Conservation (phyloP, 2,888 invertebrate species). For the Ptychoptera albimana region DNA sequence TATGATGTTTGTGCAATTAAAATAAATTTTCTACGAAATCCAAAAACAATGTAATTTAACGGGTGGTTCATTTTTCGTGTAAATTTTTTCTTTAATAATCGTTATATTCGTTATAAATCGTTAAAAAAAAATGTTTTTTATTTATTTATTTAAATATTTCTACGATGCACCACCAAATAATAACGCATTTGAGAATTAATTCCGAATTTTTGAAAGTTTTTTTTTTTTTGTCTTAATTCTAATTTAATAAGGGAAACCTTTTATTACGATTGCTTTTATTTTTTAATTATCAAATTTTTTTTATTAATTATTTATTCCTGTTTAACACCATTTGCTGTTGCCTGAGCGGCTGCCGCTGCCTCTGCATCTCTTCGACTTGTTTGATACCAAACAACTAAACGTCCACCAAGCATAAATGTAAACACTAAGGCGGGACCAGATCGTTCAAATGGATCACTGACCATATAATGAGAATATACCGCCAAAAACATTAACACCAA, state of each 20-base stretch:
- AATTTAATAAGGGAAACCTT: not conserved
- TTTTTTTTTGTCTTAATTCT: conserved; percentile 4
- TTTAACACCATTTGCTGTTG: conserved; percentile 45
- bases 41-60: too few species aligned
- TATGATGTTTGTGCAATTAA: too few species aligned
- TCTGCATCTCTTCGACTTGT: conserved; percentile 35
- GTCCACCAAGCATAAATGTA: conserved; percentile 80
- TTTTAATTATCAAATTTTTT: not conserved
- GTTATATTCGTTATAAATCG: too few species aligned
- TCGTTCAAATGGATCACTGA: conserved; percentile 81
- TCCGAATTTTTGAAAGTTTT: conserved; percentile 1
- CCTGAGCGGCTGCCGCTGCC: conserved; percentile 30
- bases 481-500: conserved; percentile 74
- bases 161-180: too few species aligned
- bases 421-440: conserved; percentile 82
- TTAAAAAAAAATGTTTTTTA: too few species aligned
- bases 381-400: conserved; percentile 65
- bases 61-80: too few species aligned
- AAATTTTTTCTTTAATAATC: too few species aligned
- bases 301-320: conserved; percentile 39
- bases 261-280: not conserved
- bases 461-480: conserved; percentile 85
- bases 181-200: too few species aligned
- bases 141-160: too few species aligned
- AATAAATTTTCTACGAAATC: too few species aligned